Evolutionary conservation across 1,140 invertebrate species (phyloP).

Genomic region (Drosophila miranda): DNA sequence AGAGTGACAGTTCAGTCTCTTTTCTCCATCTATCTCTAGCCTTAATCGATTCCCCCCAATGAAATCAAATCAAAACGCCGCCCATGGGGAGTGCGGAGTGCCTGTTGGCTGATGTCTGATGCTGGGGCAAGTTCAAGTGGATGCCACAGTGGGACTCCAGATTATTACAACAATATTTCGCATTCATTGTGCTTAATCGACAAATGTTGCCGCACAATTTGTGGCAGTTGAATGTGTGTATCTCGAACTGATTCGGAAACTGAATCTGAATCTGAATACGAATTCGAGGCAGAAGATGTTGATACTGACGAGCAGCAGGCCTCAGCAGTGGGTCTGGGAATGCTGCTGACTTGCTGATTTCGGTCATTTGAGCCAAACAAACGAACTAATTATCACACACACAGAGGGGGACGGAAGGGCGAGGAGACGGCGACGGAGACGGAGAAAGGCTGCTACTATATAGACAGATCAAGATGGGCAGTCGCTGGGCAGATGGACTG

Average conservation of each 20-base stretch:
- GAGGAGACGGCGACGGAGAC: neutral
- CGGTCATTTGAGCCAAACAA: constrained; percentile 63
- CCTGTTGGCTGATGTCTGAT: too few species aligned
- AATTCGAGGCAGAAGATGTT: constrained; percentile 8
- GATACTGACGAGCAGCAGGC: constrained; percentile 44
- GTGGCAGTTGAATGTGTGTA: constrained; percentile 35
- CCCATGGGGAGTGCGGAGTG: constrained; percentile 27
- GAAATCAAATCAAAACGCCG: constrained; percentile 62
- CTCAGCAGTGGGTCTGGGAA: constrained; percentile 51
- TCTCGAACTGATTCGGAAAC: constrained; percentile 4
- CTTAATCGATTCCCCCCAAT: neutral
- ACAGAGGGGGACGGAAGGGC: neutral
- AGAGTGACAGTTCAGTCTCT: constrained; percentile 67
- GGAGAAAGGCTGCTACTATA: neutral
- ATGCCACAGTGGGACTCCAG: constrained; percentile 56
- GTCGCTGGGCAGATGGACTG: constrained; percentile 17
- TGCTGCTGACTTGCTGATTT: constrained; percentile 67
- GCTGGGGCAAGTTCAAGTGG: constrained; percentile 58
- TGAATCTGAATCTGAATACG: constrained; percentile 17
- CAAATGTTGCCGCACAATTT: constrained; percentile 72
- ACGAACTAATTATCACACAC: constrained; percentile 77
- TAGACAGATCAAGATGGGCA: constrained; percentile 33
- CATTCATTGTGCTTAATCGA: constrained; percentile 77
- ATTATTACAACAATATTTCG: constrained; percentile 76
- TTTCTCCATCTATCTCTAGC: neutral